Evolutionary conservation across 2,888 invertebrate species (phyloP).

Genomic region (Nipponacmea schrenckii): DNA sequence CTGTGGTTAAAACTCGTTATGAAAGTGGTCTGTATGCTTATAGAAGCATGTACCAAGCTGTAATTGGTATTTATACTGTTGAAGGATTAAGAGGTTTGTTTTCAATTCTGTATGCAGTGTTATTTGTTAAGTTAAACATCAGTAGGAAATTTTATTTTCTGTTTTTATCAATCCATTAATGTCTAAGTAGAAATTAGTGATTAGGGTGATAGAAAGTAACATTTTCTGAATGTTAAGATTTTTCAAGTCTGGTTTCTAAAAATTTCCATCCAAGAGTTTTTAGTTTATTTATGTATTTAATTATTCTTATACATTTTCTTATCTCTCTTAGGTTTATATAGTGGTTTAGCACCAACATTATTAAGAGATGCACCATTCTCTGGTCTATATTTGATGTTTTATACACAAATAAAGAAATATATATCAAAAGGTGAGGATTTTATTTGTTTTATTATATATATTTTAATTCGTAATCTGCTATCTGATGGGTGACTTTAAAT

Average conservation of each 20-base stretch:
- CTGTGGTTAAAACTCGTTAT: conserved; percentile 85
- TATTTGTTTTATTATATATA: not conserved
- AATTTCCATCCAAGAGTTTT: not conserved
- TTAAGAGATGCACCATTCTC: conserved; percentile 90
- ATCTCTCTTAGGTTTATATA: conserved; percentile 73
- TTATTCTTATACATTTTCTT: not conserved
- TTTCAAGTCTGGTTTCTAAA: not conserved
- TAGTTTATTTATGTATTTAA: not conserved
- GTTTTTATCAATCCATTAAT: too few species aligned
- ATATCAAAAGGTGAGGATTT: conserved; percentile 74
- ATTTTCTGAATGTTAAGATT: too few species aligned
- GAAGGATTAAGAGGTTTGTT: conserved; percentile 80
- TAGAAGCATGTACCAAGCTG: conserved; percentile 77
- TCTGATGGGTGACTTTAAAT: too few species aligned
- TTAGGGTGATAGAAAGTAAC: too few species aligned
- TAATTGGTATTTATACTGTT: conserved; percentile 78
- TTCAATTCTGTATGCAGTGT: too few species aligned
- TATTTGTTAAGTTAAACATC: too few species aligned
- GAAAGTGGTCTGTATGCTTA: conserved; percentile 87
- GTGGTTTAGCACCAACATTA: conserved; percentile 86
- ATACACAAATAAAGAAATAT: conserved; percentile 80
- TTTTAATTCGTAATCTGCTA: too few species aligned
- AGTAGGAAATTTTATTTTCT: too few species aligned
- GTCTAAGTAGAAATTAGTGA: too few species aligned
- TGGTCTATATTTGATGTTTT: conserved; percentile 89